These are phyloP conservation scores for Phaetusa simplex DNA, from an alignment of 2,113 vertebrate species.

Conservation along the genomic window DNA sequence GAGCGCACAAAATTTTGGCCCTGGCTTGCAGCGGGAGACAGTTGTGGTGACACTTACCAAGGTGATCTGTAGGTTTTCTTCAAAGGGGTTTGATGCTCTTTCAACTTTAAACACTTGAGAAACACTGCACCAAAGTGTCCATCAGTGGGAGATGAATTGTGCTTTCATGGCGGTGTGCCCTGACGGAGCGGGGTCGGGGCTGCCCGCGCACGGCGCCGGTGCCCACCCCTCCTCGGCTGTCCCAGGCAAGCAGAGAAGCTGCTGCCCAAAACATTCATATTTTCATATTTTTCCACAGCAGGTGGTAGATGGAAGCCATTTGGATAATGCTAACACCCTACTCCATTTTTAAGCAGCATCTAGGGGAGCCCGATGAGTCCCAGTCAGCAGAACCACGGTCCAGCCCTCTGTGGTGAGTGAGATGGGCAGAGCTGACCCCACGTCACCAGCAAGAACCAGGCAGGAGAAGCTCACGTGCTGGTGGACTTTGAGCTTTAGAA, in stretches of 20 bases:
- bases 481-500: neutral
- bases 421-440: neutral
- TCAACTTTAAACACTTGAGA: constrained; percentile 16
- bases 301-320: neutral
- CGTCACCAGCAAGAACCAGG: fast-evolving
- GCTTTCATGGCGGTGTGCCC: neutral
- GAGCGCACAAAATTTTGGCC: neutral
- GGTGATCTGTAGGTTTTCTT: constrained; percentile 51
- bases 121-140: constrained; percentile 28
- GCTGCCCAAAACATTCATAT: neutral
- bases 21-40: neutral
- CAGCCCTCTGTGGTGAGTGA: fast-evolving
- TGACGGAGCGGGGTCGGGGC: neutral
- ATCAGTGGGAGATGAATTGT: neutral
- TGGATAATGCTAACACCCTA: fast-evolving
- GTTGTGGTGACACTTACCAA: neutral
- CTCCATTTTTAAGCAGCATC: neutral
- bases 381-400: fast-evolving
- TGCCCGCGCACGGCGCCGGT: fast-evolving
- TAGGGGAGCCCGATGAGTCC: fast-evolving
- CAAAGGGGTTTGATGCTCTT: constrained; percentile 37
- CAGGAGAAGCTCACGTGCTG: neutral
- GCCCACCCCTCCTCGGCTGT: neutral
- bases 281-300: neutral
- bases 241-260: neutral